Percentiles rank a stretch among this genome's conserved stretches.
Evolutionary conservation across 2,888 invertebrate genomes (phyloP).

Genomic region (Plebejus argus): DNA sequence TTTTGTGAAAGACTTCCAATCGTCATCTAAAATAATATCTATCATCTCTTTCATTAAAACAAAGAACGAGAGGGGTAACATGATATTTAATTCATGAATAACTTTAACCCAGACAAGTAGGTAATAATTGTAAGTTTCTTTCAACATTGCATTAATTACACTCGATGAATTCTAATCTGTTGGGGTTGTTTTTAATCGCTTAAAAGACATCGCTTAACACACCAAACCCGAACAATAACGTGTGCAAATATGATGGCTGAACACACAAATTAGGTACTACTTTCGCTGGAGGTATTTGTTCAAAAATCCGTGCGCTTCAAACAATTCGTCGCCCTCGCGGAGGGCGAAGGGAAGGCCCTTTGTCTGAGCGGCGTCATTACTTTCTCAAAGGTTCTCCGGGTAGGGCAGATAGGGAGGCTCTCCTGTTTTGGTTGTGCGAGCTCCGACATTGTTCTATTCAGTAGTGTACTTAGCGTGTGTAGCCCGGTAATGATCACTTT

Average conservation of each 20-base stretch:
- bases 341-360: slow-evolving; percentile 51
- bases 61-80: too few relatives aligned
- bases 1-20: too few relatives aligned
- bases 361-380: slow-evolving; percentile 74
- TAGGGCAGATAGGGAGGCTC: slow-evolving; percentile 45
- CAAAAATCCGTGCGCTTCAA: slow-evolving; percentile 49
- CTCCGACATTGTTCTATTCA: slow-evolving; percentile 40
- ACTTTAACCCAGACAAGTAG: background rate
- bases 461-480: background rate
- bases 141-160: background rate
- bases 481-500: background rate
- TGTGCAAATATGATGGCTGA: slow-evolving; percentile 16
- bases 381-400: slow-evolving; percentile 73
- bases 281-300: slow-evolving; percentile 41
- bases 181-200: background rate
- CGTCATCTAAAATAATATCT: too few relatives aligned
- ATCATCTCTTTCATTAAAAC: too few relatives aligned
- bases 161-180: background rate
- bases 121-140: too few relatives aligned
- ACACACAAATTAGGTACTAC: slow-evolving; percentile 32
- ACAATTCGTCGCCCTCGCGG: slow-evolving; percentile 47
- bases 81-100: too few relatives aligned
- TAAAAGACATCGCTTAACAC: background rate
- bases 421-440: slow-evolving; percentile 43
- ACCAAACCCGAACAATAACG: background rate